Base-by-base conservation (phyloP, 2,797 vertebrate species). In the Synanceia verrucosa region DNA sequence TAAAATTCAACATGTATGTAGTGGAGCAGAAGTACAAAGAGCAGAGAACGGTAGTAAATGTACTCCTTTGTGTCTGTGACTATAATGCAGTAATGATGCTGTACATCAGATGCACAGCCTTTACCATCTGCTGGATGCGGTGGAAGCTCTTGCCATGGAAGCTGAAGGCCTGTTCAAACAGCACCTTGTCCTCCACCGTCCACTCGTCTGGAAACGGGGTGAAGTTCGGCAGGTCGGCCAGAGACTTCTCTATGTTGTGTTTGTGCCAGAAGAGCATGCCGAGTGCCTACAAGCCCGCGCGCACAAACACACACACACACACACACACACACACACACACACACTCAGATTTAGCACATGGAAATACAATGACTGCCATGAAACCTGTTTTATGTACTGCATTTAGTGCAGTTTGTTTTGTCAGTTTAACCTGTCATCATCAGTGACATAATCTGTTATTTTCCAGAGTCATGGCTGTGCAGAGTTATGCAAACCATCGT, bases 211-310 rank as follows among this genome's bases (percentile, higher is more conserved):
- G 98, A 82, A 99, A 99, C 48, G 97, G 98, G 3, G 98, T 99
- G 92, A 99, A 99, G 91, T 99, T 99, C 0, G 97, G 97, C 48
- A 99, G 95, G 89, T 99, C 98, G 2, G 97, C 97, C 78, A 99
- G 94, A 70, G 98, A 99, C 92, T 96, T 97, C 92, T 99, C 98
- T 41, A 99, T 97, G 91, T 98, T 97, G 94, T 99, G 98, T 78
- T 98, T 99, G 91, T 99, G 98, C 97, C 98, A 99, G 93, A 99
- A 99, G 76, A 99, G 92, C 98, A 99, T 99, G 63, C 98, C 97
- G 23, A 99, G 94, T 43, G 97, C 98, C 97, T 99, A 92, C 46
- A 39, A 0, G 46, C 48, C 57, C 31, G 56, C 43, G 43, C 14
- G 24, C 34, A 70, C 19, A 56, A 43, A 56, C 19, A 46, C 6